Percentiles rank a stretch among this genome's conserved stretches.
These are phyloP conservation scores for Ceratitis capitata DNA, from an alignment of 1,140 invertebrate genomes.

Conservation along the genomic window DNA sequence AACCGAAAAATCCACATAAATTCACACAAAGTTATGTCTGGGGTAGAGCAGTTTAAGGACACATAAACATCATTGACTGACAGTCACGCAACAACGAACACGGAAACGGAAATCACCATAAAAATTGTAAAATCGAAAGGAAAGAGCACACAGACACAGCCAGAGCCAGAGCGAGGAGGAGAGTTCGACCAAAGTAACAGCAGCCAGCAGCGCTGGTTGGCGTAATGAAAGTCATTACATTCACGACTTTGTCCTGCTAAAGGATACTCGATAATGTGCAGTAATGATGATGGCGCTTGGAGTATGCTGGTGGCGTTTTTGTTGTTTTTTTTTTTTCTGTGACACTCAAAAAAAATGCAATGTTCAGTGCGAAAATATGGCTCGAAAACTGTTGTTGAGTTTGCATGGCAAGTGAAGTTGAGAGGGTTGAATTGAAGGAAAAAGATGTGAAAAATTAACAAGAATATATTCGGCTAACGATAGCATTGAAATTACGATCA, in stretches of 20 bases:
- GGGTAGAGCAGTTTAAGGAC: too few relatives aligned
- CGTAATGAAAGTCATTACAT: neutral
- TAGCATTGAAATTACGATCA: neutral
- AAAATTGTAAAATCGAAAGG: neutral
- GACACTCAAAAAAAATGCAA: too few relatives aligned
- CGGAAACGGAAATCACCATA: conserved; percentile 10
- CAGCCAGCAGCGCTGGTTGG: neutral
- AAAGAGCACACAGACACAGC: neutral
- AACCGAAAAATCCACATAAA: neutral
- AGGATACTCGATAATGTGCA: neutral
- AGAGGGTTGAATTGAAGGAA: neutral
- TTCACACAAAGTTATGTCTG: neutral
- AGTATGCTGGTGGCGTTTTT: neutral
- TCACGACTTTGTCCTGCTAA: neutral
- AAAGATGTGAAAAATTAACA: conserved; percentile 12
- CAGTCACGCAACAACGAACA: neutral
- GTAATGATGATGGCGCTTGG: neutral
- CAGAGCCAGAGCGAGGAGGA: neutral
- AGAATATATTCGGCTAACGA: neutral
- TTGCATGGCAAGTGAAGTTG: neutral
- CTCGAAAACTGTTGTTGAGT: neutral
- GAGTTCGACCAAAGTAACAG: neutral
- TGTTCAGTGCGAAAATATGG: neutral
- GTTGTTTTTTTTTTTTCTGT: too few relatives aligned
- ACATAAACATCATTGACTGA: neutral